Base-by-base conservation (phyloP, 2,797 vertebrate species). In the Melanotaenia nigrans region DNA sequence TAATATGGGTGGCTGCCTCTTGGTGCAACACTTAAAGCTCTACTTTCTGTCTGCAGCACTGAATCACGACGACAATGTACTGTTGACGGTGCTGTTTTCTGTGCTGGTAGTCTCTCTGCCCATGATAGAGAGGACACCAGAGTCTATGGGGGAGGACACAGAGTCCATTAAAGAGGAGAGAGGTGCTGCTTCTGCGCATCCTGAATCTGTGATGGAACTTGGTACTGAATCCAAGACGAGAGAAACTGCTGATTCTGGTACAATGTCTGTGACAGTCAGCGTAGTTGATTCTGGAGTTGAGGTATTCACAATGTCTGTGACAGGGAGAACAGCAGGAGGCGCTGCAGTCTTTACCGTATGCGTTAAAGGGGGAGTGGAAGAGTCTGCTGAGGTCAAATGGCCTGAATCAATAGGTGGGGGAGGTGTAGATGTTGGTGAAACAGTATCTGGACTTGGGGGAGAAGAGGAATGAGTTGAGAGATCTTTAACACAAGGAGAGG, bases 81-180 rank as follows among this genome's bases (percentile, higher is more conserved):
- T 94, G 0, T 96, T 96, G 91, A 95, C 92, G 13, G 94, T 93
- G 92, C 93, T 88, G 49, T 92, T 95, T 85, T 96, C 96, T 0
- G 94, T 93, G 90, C 94, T 93, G 54, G 91, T 90, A 0, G 94
- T 94, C 0, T 92, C 93, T 61, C 74, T 85, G 0, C 92, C 92
- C 63, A 75, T 85, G 71, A 86, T 55, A 86, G 93, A 58, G 42
- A 89, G 82, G 62, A 83, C 59, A 16, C 90, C 93, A 18, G 79
- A 93, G 92, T 95, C 93, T 87, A 95, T 92, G 42, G 94, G 94
- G 61, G 94, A 93, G 84, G 93, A 94, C 65, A 87, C 86, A 7
- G 93, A 86, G 85, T 93, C 85, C 64, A 92, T 38, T 65, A 85
- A 61, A 25, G 85, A 83, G 54, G 67, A 18, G 7, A 73, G 79